Base-by-base conservation (phyloP, 2,888 invertebrate species). In the Gymnocheta viridis region DNA sequence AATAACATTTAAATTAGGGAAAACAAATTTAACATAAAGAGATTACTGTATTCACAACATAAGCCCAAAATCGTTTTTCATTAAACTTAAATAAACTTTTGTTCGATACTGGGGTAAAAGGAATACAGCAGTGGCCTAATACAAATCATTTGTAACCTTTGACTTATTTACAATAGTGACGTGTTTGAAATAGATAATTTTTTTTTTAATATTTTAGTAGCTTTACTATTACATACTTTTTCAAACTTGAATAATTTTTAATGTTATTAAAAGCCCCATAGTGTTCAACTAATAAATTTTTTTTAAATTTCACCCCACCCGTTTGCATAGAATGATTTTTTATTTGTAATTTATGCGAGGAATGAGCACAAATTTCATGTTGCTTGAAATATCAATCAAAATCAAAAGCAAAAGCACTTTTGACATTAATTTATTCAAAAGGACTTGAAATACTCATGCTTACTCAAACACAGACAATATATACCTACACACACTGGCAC, bases 381-480 rank as follows among this genome's bases (percentile, higher is more conserved):
- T 86, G 79, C 87, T 88, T 49, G 38, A 88, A 88, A 89, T 89
- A 91, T 91, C 91, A 91, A 91, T 91, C 91, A 91, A 91, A 90
- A 89, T 90, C 89, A 90, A 89, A 87, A 90, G 88, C 88, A 90
- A 89, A 87, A 90, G 88, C 88, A 88, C 88, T 91, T 91, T 88
- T 91, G 91, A 90, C 91, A 89, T 90, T 90, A 91, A 91, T 91
- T 91, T 91, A 91, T 91, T 91, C 91, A 91, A 89, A 89, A 87
- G 89, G 88, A 88, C 72, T 84, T 73, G 51, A 47, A 74, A 87
- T 88, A 87, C 89, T 87, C 88, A 87, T 88, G 88, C 88, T 86
- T 86, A 86, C 85, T 86, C 86, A 85, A 85, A 78, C 51, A 54
- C 67, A 54, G 56, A 80, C 80, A 47, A 76, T 24, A 72, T 1